Conservation (phyloP, 2,888 invertebrate genomes). For the Taphrorychus bicolor region DNA sequence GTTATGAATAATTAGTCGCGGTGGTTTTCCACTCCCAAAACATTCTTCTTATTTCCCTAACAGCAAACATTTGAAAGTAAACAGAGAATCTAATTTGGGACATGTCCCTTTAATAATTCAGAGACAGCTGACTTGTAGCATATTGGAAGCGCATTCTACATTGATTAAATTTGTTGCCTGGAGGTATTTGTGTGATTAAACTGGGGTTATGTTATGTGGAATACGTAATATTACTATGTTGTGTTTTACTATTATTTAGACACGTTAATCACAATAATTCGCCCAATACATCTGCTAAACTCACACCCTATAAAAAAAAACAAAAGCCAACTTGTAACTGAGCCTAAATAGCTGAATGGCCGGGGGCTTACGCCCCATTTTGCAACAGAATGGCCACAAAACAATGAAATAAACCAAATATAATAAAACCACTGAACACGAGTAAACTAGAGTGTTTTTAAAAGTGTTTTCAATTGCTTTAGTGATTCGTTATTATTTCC, state of each 20-base stretch:
- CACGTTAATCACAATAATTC: no score
- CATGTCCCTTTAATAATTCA: constrained; percentile 22
- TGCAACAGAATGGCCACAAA: constrained; percentile 1
- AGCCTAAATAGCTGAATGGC: constrained; percentile 15
- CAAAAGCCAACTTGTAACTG: constrained; percentile 19
- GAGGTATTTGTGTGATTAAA: constrained; percentile 22
- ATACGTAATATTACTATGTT: no score
- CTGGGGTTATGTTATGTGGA: not conserved
- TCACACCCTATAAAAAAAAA: no score
- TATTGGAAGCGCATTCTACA: constrained; percentile 25
- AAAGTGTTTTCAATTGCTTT: constrained; percentile 8
- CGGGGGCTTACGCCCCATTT: constrained; percentile 9
- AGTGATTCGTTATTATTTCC: constrained; percentile 19
- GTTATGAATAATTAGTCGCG: no score
- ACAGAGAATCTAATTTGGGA: constrained; percentile 17
- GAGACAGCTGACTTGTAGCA: constrained; percentile 16
- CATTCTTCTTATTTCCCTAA: not conserved
- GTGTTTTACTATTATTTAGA: no score
- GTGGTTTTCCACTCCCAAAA: no score
- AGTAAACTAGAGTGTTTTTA: constrained; percentile 24
- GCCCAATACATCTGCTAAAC: no score
- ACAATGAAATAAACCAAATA: constrained; percentile 22
- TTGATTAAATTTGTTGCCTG: constrained; percentile 30
- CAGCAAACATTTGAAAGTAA: constrained; percentile 3
- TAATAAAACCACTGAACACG: constrained; percentile 35